These are phyloP conservation scores for Aldrovandia affinis DNA, from an alignment of 2,797 vertebrate genomes.

Conservation along the genomic window DNA sequence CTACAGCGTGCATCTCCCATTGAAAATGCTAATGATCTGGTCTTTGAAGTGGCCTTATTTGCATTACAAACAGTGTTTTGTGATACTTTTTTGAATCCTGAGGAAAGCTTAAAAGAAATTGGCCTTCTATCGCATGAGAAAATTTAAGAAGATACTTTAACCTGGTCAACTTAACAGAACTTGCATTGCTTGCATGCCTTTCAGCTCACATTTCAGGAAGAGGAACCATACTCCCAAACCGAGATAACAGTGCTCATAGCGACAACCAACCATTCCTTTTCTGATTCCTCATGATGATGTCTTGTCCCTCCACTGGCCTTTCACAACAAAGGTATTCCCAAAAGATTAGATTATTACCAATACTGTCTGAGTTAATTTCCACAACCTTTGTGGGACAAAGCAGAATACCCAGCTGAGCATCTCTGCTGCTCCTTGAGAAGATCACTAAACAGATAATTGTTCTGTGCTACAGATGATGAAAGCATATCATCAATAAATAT, in stretches of 20 bases:
- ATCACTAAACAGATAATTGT: constrained; percentile 52
- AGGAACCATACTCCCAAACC: not conserved
- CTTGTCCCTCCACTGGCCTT: constrained; percentile 58
- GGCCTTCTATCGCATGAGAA: not conserved
- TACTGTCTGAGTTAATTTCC: constrained; percentile 76
- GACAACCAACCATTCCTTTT: constrained; percentile 56
- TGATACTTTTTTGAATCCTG: constrained; percentile 65
- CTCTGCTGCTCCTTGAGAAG: constrained; percentile 42
- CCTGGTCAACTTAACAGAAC: not conserved
- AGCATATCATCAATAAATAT: constrained; percentile 29
- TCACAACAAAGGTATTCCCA: constrained; percentile 75
- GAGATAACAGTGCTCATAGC: constrained; percentile 66
- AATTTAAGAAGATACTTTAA: not conserved
- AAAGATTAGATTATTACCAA: constrained; percentile 71
- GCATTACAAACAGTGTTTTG: constrained; percentile 83
- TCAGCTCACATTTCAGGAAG: not conserved
- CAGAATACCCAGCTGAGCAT: constrained; percentile 48
- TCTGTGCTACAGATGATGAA: constrained; percentile 48
- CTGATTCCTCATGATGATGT: constrained; percentile 62
- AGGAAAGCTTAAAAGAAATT: constrained; percentile 15
- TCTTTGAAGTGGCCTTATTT: constrained; percentile 87
- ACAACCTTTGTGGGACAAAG: constrained; percentile 68
- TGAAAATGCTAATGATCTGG: constrained; percentile 85
- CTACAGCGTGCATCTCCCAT: constrained; percentile 71
- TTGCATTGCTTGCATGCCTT: not conserved